phyloP scores from a whole-genome alignment of 2,113 vertebrate genomes.

The Engraulis encrasicolus region DNA sequence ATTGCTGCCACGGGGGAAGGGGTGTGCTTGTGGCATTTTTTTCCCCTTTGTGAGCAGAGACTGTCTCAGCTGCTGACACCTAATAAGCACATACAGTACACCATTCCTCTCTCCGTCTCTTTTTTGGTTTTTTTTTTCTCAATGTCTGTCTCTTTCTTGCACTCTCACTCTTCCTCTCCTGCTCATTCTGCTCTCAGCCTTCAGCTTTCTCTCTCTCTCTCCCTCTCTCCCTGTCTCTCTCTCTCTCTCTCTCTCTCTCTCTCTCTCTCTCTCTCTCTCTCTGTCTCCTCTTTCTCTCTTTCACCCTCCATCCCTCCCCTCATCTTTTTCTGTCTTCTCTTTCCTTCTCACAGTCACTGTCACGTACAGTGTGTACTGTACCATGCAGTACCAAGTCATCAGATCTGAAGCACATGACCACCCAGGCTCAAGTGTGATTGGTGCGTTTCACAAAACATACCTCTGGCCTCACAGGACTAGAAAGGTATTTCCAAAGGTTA shows the following conservation, averaged over 20 bases:
- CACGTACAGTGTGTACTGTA: background rate
- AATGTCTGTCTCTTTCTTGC: background rate
- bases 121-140: conserved; percentile 1
- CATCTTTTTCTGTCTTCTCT: background rate
- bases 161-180: too few species aligned
- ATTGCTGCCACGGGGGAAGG: conserved; percentile 23
- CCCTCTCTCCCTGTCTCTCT: background rate
- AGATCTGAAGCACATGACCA: background rate
- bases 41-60: background rate
- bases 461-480: background rate
- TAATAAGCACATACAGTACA: conserved; percentile 24
- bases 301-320: background rate
- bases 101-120: background rate
- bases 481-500: conserved; percentile 29
- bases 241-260: background rate
- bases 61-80: conserved; percentile 17
- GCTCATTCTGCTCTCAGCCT: too few species aligned
- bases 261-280: background rate
- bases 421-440: background rate
- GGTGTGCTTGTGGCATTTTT: conserved; percentile 13
- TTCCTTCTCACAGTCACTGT: background rate
- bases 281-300: background rate
- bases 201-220: background rate
- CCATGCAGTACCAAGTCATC: background rate
- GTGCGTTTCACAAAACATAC: background rate